phyloP scores from a whole-genome alignment of 2,888 invertebrate genomes.

The Parnassius glacialis region DNA sequence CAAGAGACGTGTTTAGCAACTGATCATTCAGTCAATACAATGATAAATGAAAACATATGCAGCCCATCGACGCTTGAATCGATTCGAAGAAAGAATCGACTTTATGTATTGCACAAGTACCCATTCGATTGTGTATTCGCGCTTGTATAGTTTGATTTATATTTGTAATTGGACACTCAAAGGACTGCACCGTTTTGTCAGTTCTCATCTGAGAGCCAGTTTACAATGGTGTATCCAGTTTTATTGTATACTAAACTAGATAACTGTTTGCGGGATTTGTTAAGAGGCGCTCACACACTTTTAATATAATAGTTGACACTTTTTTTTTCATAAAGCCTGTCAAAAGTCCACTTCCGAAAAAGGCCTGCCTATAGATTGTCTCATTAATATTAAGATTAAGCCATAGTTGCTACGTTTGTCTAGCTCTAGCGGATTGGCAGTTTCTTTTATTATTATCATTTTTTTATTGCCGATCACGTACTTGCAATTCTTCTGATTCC shows the following conservation, averaged over 20 bases:
- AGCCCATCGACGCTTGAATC: conserved; percentile 8
- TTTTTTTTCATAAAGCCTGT: no score
- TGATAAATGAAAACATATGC: background rate
- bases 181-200: conserved; percentile 4
- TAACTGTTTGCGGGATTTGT: background rate
- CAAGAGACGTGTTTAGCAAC: background rate
- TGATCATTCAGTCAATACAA: background rate
- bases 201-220: conserved; percentile 5
- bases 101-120: background rate
- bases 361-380: no score
- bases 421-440: no score
- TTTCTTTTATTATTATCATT: no score
- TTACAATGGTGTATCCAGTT: conserved; percentile 12
- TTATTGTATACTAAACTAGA: conserved; percentile 2
- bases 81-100: conserved; percentile 1
- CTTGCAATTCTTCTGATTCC: no score
- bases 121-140: conserved; percentile 9
- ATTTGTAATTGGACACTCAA: conserved; percentile 15
- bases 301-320: no score
- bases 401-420: no score
- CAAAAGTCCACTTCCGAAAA: no score
- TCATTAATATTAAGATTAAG: no score
- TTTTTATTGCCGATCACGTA: no score
- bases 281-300: no score
- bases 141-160: conserved; percentile 1